Base-by-base conservation (phyloP, 2,113 vertebrate genomes). In the Strigops habroptila region DNA sequence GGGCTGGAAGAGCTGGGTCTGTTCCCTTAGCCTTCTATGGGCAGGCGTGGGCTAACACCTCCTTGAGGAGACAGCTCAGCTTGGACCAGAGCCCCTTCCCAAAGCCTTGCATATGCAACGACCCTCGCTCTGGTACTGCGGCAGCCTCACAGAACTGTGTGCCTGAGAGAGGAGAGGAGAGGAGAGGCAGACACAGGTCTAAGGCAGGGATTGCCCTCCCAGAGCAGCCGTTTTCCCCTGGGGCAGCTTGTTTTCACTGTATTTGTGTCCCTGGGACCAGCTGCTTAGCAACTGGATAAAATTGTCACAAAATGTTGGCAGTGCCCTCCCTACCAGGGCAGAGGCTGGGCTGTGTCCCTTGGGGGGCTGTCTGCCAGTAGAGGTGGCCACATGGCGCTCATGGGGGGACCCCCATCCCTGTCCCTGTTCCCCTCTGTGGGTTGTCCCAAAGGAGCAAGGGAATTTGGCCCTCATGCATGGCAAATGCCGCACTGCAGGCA, bases 221-320 rank as follows among this genome's bases (percentile, higher is more conserved):
- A 15, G 55, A 60, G 59, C 60, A 75, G 28, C 22, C 12, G 0
- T 68, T 77, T 74, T 75, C 87, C 70, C 76, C 53, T 0, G 6
- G 73, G 85, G 22, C 46, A 4, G 7, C 52, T 55, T 86, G 79
- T 96, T 90, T 90, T 31, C 35, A 3, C 14, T 86, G 14, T 94
- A 52, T 95, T 93, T 96, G 60, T 91, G 90, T 94, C 88, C 71
- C 46, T 25, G 24, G 41, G 49, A 73, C 75, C 68, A 74, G 87
- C 84, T 96, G 85, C 95, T 75, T 88, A 90, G 94, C 95, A 95
- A 94, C 95, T 44, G 95, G 76, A 86, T 93, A 94, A 90, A 94
- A 96, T 41, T 48, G 91, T 91, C 95, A 78, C 85, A 64, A 93
- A 67, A 77, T 5, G 39, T 39, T 91, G 89, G 71, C 90, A 77